A percentile compares a stretch with the other conserved stretches of the same genome.
Conservation (phyloP, 2,113 vertebrate genomes). For the Brienomyrus longianalis region DNA sequence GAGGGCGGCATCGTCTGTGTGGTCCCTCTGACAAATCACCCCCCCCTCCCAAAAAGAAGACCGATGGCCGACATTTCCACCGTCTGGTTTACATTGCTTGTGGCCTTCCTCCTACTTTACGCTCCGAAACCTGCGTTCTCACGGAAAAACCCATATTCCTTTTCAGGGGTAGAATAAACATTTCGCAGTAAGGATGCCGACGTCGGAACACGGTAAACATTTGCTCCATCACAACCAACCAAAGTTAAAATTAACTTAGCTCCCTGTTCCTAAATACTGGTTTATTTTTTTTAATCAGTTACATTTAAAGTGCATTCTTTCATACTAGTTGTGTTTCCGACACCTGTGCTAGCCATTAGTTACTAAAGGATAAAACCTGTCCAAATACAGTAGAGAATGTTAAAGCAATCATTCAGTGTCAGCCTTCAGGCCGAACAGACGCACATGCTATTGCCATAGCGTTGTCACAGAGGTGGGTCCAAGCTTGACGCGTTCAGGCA, state of each 20-base stretch:
- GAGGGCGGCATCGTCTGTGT: slow-evolving; percentile 4
- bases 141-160: slow-evolving; percentile 36
- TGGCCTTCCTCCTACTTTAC: background rate
- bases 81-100: slow-evolving; percentile 14
- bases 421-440: background rate
- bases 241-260: background rate
- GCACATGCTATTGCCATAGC: background rate
- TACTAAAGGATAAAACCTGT: background rate
- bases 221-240: background rate
- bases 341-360: background rate
- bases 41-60: background rate
- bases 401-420: background rate
- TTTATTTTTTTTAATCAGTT: background rate
- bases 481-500: background rate
- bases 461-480: background rate
- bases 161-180: slow-evolving; percentile 39
- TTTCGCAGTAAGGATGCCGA: slow-evolving; percentile 25
- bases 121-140: slow-evolving; percentile 20
- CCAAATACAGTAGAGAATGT: background rate
- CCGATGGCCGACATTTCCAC: background rate
- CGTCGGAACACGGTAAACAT: background rate
- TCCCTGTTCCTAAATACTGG: background rate
- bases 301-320: background rate
- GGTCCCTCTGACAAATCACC: background rate
- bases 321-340: background rate